phyloP scores from a whole-genome alignment of 2,888 invertebrate genomes.

The Halocaridina rubra region DNA sequence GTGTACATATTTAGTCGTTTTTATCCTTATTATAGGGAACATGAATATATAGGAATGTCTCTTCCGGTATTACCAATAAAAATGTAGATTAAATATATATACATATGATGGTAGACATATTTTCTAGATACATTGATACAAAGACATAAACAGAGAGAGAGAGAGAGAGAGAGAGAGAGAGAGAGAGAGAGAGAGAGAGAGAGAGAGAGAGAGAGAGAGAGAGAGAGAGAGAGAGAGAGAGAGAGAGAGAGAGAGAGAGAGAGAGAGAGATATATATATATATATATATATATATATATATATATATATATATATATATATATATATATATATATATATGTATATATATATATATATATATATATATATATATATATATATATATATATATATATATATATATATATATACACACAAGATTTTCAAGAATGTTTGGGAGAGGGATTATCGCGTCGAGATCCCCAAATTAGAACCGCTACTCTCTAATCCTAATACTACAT shows the following conservation, averaged over 20 bases:
- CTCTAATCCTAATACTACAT: too few relatives aligned
- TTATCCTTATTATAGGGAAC: too few relatives aligned
- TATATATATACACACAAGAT: neutral
- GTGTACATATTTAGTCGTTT: too few relatives aligned
- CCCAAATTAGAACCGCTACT: too few relatives aligned
- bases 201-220: neutral
- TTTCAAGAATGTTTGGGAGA: too few relatives aligned
- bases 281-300: neutral
- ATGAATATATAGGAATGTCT: too few relatives aligned
- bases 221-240: neutral
- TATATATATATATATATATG: neutral
- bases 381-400: neutral
- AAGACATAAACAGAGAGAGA: neutral
- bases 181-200: neutral
- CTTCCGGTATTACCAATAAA: too few relatives aligned
- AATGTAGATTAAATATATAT: too few relatives aligned
- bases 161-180: neutral
- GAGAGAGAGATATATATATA: too few relatives aligned
- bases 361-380: neutral
- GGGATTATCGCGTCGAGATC: too few relatives aligned
- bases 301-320: neutral
- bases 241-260: neutral
- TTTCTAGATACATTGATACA: too few relatives aligned
- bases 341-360: neutral
- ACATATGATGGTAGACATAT: too few relatives aligned